Percentiles rank a stretch among this genome's conserved stretches.
These are phyloP conservation scores for Acipenser transmontanus DNA, from an alignment of 2,797 vertebrate genomes.

Conservation along the genomic window DNA sequence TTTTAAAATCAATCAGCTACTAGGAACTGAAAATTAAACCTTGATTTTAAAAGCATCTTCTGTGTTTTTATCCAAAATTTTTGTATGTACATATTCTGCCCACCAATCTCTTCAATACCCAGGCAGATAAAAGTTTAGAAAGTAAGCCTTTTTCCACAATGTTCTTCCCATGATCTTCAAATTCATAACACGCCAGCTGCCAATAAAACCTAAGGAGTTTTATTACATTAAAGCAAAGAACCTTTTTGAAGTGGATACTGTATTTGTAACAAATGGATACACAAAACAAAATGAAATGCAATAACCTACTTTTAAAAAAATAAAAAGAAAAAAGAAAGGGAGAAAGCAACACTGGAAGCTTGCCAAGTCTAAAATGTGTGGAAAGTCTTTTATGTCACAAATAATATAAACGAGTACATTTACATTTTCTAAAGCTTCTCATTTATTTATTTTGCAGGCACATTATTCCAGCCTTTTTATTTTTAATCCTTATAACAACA, in stretches of 20 bases:
- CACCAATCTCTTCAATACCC: too few species aligned
- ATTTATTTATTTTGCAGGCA: conserved; percentile 48
- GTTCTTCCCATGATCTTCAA: conserved; percentile 18
- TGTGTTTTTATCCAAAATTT: too few species aligned
- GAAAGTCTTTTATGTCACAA: conserved; percentile 42
- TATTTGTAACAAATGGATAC: conserved; percentile 22
- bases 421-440: conserved; percentile 35
- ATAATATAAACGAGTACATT: conserved; percentile 37
- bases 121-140: background rate
- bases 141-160: conserved; percentile 1
- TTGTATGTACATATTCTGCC: too few species aligned
- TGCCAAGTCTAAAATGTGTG: conserved; percentile 29
- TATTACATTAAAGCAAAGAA: conserved; percentile 24
- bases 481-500: conserved; percentile 59
- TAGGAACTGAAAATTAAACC: too few species aligned
- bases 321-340: conserved; percentile 11
- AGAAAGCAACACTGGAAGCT: background rate
- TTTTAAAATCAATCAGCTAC: too few species aligned
- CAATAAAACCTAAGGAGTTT: conserved; percentile 20
- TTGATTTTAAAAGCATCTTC: too few species aligned
- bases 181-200: conserved; percentile 16
- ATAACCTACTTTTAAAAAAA: conserved; percentile 24
- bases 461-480: conserved; percentile 54
- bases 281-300: conserved; percentile 28
- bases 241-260: conserved; percentile 25